Percentiles rank a stretch among this genome's conserved stretches.
phyloP scores from a whole-genome alignment of 2,113 vertebrate genomes.

The Vulpes lagopus region DNA sequence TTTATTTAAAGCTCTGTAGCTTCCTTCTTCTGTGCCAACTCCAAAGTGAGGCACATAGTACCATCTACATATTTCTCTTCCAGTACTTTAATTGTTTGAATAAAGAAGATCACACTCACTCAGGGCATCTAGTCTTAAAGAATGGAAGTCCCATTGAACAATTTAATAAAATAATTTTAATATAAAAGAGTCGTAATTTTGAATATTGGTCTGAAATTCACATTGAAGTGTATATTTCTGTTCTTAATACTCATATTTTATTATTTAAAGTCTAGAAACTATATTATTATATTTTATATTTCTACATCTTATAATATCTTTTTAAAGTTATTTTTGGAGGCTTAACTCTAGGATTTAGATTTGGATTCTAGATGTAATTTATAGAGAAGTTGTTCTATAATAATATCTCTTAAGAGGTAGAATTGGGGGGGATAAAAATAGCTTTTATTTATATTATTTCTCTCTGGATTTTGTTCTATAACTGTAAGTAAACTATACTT shows the following conservation, averaged over 20 bases:
- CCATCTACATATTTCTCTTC: neutral
- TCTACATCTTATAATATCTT: neutral
- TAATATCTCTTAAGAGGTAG: neutral
- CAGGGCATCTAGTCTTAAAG: neutral
- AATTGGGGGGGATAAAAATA: neutral
- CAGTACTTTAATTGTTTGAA: neutral
- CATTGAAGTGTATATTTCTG: neutral
- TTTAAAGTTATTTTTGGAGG: neutral
- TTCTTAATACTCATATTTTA: neutral
- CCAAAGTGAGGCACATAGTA: rapidly evolving
- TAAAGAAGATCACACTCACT: neutral
- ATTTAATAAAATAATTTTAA: neutral
- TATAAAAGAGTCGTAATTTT: neutral
- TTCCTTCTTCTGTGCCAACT: neutral
- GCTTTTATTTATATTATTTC: neutral
- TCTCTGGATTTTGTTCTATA: neutral
- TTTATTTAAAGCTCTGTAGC: neutral
- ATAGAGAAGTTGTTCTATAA: neutral
- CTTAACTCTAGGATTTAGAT: neutral
- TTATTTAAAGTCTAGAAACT: neutral
- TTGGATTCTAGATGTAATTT: no score
- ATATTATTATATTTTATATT: neutral
- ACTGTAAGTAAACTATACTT: neutral
- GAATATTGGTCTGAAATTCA: neutral
- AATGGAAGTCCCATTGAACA: neutral